Base-by-base conservation (phyloP, 1,140 invertebrate species). In the Drosophila ogumai region DNA sequence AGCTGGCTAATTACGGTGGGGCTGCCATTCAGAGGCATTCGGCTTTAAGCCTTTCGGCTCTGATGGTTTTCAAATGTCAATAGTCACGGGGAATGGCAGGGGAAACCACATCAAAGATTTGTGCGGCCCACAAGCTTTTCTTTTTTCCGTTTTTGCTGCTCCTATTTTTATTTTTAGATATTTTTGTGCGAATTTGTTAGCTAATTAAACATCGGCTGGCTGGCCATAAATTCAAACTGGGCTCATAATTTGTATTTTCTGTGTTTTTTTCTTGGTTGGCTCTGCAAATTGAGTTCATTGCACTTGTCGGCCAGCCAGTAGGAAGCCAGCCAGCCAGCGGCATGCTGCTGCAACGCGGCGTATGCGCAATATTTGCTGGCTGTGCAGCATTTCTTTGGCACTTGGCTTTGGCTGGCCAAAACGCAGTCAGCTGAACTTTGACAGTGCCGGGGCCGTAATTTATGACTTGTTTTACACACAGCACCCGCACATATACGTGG, bases 361-460 rank as follows among this genome's bases (percentile, higher is more conserved):
- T 88, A 88, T 88, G 85, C 84, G 84, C 84, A 88, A 88, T 88
- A 90, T 88, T 90, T 90, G 84, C 84, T 88, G 73, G 85, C 75
- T 90, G 68, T 85, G 85, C 84, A 88, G 85, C 84, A 90, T 90
- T 88, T 85, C 81, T 90, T 88, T 88, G 82, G 79, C 82, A 87
- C 65, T 86, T 86, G 82, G 79, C 65, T 75, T 84, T 84, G 80
- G 82, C 65, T 79, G 64, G 85, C 85, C 78, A 72, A 74, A 90
- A 88, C 85, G 77, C 85, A 90, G 85, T 81, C 74, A 90, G 86
- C 81, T 90, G 85, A 90, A 90, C 85, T 90, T 81, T 90, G 85
- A 90, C 85, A 90, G 85, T 85, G 71, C 74, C 74, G 66, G 66
- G 55, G 69, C 55, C 49, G 78, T 90, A 90, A 90, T 90, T 90